Conservation (phyloP, 2,113 vertebrate species). For the Labeo catla region DNA sequence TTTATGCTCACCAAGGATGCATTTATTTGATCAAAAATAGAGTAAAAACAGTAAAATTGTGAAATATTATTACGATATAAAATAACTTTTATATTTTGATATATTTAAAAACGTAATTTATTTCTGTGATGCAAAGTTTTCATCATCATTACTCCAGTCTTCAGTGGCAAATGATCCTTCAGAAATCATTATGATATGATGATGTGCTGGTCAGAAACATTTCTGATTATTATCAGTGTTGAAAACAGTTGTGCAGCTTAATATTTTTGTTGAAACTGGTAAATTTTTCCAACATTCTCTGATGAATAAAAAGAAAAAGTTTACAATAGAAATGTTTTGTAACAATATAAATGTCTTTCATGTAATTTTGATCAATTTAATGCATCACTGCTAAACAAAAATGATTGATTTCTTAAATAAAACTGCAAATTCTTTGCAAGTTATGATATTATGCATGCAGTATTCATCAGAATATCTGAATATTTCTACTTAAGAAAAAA, state of each 20-base stretch:
- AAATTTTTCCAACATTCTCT: not conserved
- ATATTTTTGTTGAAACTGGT: not conserved
- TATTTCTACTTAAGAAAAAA: not conserved
- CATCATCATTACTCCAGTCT: not conserved
- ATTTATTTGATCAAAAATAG: not conserved
- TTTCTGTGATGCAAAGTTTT: not conserved
- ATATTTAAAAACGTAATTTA: not conserved
- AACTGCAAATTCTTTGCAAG: not conserved
- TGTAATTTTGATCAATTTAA: not conserved
- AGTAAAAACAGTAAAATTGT: not conserved
- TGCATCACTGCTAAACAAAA: not conserved
- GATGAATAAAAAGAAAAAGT: not conserved
- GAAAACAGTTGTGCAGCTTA: not conserved
- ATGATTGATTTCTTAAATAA: not conserved
- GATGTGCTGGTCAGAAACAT: not conserved
- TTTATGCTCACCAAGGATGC: not conserved
- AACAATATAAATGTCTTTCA: not conserved
- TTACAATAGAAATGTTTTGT: not conserved
- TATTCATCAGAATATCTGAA: not conserved
- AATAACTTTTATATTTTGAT: not conserved
- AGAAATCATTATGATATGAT: not conserved
- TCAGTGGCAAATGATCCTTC: not conserved
- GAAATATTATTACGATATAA: not conserved
- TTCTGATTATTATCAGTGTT: not conserved
- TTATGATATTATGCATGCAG: not conserved